Evolutionary conservation across 2,113 vertebrate genomes (phyloP).

Genomic region (Stegostoma tigrinum): DNA sequence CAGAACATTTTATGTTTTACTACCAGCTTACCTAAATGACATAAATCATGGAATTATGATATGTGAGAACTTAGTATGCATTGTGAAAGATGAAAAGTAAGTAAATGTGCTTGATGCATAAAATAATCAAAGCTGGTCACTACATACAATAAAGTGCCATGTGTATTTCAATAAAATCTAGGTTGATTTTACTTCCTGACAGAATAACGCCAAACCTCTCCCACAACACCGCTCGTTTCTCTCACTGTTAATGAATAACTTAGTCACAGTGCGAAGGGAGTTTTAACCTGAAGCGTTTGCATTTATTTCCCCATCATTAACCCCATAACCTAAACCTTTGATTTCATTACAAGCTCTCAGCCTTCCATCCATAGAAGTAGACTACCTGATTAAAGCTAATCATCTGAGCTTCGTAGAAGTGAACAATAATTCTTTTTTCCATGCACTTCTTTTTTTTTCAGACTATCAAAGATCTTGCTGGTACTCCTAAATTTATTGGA

Average conservation of each 20-base stretch:
- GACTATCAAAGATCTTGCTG: slow-evolving; percentile 29
- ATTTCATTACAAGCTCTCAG: slow-evolving; percentile 20
- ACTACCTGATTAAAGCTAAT: slow-evolving; percentile 28
- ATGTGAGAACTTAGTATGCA: not conserved
- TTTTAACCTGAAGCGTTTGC: slow-evolving; percentile 29
- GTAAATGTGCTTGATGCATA: not conserved
- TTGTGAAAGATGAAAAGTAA: not conserved
- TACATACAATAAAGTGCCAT: not conserved
- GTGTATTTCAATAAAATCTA: not conserved
- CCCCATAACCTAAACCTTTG: slow-evolving; percentile 26
- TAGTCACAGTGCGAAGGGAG: not conserved
- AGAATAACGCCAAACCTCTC: not conserved
- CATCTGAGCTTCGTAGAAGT: slow-evolving; percentile 28
- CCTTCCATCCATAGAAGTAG: not conserved
- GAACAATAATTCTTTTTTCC: slow-evolving; percentile 32
- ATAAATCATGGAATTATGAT: not conserved
- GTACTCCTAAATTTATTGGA: slow-evolving; percentile 19
- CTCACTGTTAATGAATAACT: slow-evolving; percentile 19
- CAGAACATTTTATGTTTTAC: not conserved
- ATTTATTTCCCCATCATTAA: slow-evolving; percentile 37
- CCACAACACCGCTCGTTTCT: not conserved
- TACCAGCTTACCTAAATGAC: not conserved
- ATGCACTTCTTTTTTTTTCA: not conserved
- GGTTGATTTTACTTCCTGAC: not conserved
- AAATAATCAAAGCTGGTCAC: not conserved